Evolutionary conservation across 1,140 invertebrate genomes (phyloP).

Genomic region (Stenopsyche tienmushanensis): DNA sequence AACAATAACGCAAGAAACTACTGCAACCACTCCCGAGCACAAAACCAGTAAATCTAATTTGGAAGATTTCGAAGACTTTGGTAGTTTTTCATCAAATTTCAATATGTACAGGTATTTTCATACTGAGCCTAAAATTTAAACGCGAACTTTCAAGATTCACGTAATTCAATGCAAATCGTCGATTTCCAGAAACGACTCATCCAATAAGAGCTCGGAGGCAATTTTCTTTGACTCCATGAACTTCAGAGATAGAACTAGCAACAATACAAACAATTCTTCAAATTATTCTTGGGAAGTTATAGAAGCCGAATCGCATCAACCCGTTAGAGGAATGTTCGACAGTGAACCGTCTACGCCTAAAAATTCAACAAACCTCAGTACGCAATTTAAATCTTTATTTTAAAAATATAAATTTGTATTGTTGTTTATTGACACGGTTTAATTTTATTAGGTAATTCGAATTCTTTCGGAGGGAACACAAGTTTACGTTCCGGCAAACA

Average conservation of each 20-base stretch:
- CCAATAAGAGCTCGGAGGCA: conserved; percentile 32
- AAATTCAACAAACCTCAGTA: conserved; percentile 15
- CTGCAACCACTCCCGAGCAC: conserved; percentile 42
- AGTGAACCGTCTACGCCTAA: conserved; percentile 35
- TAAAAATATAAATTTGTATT: neutral
- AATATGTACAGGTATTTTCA: conserved; percentile 56
- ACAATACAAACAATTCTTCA: conserved; percentile 24
- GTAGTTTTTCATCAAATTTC: conserved; percentile 55
- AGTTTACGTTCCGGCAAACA: conserved; percentile 22
- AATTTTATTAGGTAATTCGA: conserved; percentile 16
- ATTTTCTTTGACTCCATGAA: conserved; percentile 28
- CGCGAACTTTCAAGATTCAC: too few relatives aligned
- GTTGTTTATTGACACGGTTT: too few relatives aligned
- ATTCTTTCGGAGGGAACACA: conserved; percentile 18
- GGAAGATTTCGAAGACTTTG: conserved; percentile 50
- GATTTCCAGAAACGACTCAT: conserved; percentile 32
- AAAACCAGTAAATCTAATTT: conserved; percentile 35
- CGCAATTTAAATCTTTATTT: neutral
- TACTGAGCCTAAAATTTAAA: neutral
- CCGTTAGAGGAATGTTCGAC: conserved; percentile 48
- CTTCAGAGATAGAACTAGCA: conserved; percentile 20
- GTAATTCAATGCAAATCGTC: too few relatives aligned
- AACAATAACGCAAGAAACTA: conserved; percentile 82
- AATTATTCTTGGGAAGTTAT: conserved; percentile 46
- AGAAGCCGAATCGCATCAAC: conserved; percentile 46